Evolutionary conservation across 2,113 vertebrate species (phyloP), one percentile per base, ranked within the genome.

Genomic region (Hypocryptadius cinnamomeus): DNA sequence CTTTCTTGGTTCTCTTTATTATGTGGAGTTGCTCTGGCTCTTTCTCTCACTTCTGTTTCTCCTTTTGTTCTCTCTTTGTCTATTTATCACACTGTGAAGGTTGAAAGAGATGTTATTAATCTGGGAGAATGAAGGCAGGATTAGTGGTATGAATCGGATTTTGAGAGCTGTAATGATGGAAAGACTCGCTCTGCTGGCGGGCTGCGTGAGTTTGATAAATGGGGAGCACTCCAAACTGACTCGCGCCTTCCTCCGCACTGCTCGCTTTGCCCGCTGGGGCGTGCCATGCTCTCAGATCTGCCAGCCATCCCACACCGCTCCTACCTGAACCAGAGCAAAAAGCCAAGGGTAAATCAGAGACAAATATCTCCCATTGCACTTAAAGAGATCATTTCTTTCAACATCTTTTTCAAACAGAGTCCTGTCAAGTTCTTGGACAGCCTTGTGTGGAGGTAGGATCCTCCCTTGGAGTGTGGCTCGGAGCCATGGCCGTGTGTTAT

Each of bases 31-130:
- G 97, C 97, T 97, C 97, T 97, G 97, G 98, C 98, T 98, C 98
- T 98, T 98, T 98, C 97, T 98, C 98, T 98, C 98, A 98, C 97
- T 98, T 98, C 97, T 98, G 98, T 98, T 98, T 98, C 97, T 98
- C 98, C 98, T 99, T 99, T 99, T 99, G 99, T 99, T 99, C 99
- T 98, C 98, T 95, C 97, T 98, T 98, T 98, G 98, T 99, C 99
- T 99, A 99, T 99, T 99, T 99, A 99, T 99, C 99, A 99, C 98
- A 98, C 99, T 99, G 99, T 99, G 99, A 99, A 99, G 99, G 99
- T 99, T 99, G 99, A 99, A 99, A 99, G 99, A 99, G 99, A 99
- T 99, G 99, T 99, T 99, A 99, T 99, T 99, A 99, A 99, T 99
- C 99, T 99, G 98, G 98, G 98, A 98, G 99, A 99, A 98, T 99